Conservation (phyloP, 30 jellyfish, hydroid and myxozoan genomes). For the Cassiopea andromeda region DNA sequence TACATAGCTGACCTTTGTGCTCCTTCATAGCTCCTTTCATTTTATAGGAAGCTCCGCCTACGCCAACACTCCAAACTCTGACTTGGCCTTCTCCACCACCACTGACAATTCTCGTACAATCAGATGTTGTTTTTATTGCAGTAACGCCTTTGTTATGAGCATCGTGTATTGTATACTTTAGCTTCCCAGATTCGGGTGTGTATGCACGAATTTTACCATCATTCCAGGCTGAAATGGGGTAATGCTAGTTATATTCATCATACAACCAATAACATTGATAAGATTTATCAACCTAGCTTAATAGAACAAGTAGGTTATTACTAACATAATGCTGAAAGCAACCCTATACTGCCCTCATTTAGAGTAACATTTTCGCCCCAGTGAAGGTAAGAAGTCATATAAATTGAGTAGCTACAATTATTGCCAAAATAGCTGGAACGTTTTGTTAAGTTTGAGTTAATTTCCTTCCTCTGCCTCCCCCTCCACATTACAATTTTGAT, state of each 20-base stretch:
- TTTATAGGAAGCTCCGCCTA: slow-evolving; percentile 43
- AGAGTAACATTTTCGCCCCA: too few species aligned
- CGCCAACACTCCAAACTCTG: slow-evolving; percentile 87
- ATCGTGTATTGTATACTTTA: slow-evolving; percentile 83
- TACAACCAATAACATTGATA: neutral
- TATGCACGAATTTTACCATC: slow-evolving; percentile 92
- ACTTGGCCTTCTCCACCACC: slow-evolving; percentile 99
- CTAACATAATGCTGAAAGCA: too few species aligned
- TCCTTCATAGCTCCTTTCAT: slow-evolving; percentile 93
- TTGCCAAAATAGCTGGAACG: too few species aligned
- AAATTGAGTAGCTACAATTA: too few species aligned
- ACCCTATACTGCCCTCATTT: too few species aligned
- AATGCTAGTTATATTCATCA: neutral
- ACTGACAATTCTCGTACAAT: slow-evolving; percentile 77
- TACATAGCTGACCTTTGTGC: slow-evolving; percentile 74
- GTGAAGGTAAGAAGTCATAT: too few species aligned
- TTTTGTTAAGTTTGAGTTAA: too few species aligned
- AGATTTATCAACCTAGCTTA: too few species aligned
- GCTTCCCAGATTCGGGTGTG: slow-evolving; percentile 92
- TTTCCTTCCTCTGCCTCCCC: too few species aligned
- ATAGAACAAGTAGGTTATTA: neutral
- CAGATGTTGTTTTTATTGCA: slow-evolving; percentile 88
- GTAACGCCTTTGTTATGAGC: slow-evolving; percentile 99
- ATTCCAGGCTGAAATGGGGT: slow-evolving; percentile 83
- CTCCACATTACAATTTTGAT: too few species aligned